Evolutionary conservation across 2,797 vertebrate species (phyloP).

Genomic region (Sitta carolinensis): DNA sequence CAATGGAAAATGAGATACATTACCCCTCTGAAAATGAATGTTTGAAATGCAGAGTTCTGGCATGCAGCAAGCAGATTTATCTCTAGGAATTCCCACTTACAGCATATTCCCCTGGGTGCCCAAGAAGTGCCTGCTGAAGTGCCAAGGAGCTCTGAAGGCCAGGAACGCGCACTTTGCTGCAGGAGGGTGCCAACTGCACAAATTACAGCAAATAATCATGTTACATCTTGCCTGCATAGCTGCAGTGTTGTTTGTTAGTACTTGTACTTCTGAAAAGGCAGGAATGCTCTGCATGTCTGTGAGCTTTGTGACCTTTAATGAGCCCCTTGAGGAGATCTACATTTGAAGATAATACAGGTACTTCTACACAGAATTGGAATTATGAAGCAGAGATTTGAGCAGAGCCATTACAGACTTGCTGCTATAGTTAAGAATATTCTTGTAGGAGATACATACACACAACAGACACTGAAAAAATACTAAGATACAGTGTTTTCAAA

Average conservation of each 20-base stretch:
- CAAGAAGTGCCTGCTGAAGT: neutral
- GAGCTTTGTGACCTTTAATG: neutral
- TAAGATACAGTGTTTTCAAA: neutral
- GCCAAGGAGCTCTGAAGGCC: constrained; percentile 24
- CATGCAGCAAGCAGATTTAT: constrained; percentile 14
- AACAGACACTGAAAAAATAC: neutral
- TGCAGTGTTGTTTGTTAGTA: neutral
- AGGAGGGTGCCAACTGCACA: neutral
- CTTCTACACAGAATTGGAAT: neutral
- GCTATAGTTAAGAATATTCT: neutral
- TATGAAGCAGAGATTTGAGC: neutral
- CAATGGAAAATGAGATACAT: constrained; percentile 11
- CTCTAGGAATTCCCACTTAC: constrained; percentile 62
- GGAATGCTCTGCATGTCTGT: neutral
- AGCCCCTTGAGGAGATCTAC: neutral
- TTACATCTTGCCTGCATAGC: constrained; percentile 37
- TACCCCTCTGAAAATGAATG: constrained; percentile 46
- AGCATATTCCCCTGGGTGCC: constrained; percentile 17
- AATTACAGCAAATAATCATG: constrained; percentile 35
- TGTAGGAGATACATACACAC: neutral
- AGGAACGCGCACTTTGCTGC: neutral
- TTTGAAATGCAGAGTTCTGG: constrained; percentile 14
- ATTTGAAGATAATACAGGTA: neutral
- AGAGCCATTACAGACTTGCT: neutral
- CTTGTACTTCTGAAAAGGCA: constrained; percentile 22